Evolutionary conservation across 2,888 invertebrate genomes (phyloP).

Genomic region (Nomada ruficornis): DNA sequence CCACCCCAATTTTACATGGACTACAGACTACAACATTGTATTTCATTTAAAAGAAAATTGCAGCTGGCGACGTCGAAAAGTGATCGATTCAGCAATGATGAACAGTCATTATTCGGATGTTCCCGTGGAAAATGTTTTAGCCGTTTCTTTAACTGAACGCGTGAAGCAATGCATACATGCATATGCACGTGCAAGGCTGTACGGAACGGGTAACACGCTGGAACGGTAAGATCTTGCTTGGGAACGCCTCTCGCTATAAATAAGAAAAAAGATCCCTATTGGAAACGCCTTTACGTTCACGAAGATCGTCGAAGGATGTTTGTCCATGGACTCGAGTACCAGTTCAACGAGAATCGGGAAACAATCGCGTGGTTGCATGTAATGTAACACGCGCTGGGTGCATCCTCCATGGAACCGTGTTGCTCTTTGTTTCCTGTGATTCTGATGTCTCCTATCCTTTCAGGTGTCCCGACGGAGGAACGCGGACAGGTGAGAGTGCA

Average conservation of each 20-base stretch:
- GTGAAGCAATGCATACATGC: too few species aligned
- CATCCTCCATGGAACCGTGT: conserved; percentile 61
- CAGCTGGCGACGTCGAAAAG: too few species aligned
- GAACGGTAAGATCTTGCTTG: neutral
- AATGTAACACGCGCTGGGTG: conserved; percentile 63
- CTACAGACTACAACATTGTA: too few species aligned
- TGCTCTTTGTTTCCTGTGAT: conserved; percentile 55
- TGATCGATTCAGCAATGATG: too few species aligned
- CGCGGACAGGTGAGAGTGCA: conserved; percentile 26
- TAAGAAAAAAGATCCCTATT: conserved; percentile 42
- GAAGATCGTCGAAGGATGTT: conserved; percentile 55
- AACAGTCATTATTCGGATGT: too few species aligned
- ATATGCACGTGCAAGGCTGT: neutral
- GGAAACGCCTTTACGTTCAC: conserved; percentile 57
- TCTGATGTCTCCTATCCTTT: conserved; percentile 43
- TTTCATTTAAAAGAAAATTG: too few species aligned
- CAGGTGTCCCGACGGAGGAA: conserved; percentile 35
- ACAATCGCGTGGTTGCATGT: conserved; percentile 65
- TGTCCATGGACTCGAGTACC: conserved; percentile 49
- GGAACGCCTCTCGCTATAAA: conserved; percentile 45
- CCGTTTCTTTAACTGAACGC: too few species aligned
- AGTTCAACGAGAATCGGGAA: conserved; percentile 64
- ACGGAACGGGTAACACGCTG: neutral
- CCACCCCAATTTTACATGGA: too few species aligned
- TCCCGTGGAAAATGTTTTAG: too few species aligned